Conservation (phyloP, 1,140 invertebrate genomes). For the Brachionus manjavacas region DNA sequence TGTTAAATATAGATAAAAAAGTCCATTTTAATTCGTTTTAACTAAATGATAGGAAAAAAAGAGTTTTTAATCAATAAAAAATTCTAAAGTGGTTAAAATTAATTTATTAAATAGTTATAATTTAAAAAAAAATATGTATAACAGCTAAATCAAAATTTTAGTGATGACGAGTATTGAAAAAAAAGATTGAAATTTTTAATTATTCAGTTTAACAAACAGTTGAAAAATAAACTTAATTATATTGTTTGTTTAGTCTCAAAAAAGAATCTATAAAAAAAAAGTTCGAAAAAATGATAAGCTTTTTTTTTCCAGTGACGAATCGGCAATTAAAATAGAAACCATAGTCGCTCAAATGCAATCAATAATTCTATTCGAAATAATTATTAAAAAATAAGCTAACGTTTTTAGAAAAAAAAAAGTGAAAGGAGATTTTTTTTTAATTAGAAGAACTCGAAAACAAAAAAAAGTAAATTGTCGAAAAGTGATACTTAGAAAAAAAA, state of each 20-base stretch:
- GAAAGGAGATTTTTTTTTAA: background rate
- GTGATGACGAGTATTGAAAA: background rate
- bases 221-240: background rate
- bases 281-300: background rate
- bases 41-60: background rate
- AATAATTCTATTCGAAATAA: background rate
- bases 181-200: background rate
- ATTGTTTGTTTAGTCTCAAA: background rate
- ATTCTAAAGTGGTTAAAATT: background rate
- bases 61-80: background rate
- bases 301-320: background rate
- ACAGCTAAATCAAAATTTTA: conserved; percentile 36
- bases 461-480: background rate
- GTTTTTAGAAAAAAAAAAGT: background rate
- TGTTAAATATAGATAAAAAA: background rate
- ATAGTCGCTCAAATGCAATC: background rate
- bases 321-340: background rate
- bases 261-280: background rate
- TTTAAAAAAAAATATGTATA: background rate
- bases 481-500: background rate
- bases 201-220: background rate
- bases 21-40: background rate
- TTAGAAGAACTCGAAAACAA: background rate
- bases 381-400: background rate
- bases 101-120: background rate